Evolutionary conservation across 2,797 vertebrate species (phyloP), one percentile per base, ranked within the genome.

Genomic region (Microctenopoma lineatum): DNA sequence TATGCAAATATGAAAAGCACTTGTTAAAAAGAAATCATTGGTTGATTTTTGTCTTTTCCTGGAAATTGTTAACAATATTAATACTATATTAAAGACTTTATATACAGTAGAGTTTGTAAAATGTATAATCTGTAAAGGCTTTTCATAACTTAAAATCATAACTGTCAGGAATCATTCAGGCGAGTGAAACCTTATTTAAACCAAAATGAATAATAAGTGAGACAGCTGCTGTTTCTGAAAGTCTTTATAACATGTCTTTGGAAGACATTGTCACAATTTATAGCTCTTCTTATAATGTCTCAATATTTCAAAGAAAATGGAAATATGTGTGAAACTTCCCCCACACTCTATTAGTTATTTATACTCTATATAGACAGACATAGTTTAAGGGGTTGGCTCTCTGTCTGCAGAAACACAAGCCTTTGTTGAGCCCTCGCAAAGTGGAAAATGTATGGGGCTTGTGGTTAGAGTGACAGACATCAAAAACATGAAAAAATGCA

Each of bases 381-480:
- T 50, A 36, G 67, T 58, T 54, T 36, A 44, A 76, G 58, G 58
- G 69, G 71, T 55, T 50, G 72, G 25, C 36, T 65, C 52, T 29
- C 25, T 9, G 4, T 83, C 65, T 84, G 74, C 41, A 55, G 26
- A 72, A 58, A 54, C 70, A 61, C 38, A 62, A 26, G 27, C 21
- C 45, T 68, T 15, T 50, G 60, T 47, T 69, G 69, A 69, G 48
- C 55, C 39, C 36, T 34, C 15, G 61, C 77, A 18, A 66, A 81
- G 73, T 90, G 93, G 93, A 93, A 94, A 92, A 84, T 79, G 66
- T 32, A 66, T 60, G 51, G 70, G 81, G 85, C 70, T 79, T 94
- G 93, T 86, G 94, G 93, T 92, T 85, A 66, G 70, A 69, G 90
- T 90, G 91, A 79, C 79, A 93, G 91, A 92, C 91, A 84, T 84